A percentile compares a stretch with the other conserved stretches of the same genome.
Conservation (phyloP, 2,888 invertebrate species). For the Tetramorium bicarinatum region DNA sequence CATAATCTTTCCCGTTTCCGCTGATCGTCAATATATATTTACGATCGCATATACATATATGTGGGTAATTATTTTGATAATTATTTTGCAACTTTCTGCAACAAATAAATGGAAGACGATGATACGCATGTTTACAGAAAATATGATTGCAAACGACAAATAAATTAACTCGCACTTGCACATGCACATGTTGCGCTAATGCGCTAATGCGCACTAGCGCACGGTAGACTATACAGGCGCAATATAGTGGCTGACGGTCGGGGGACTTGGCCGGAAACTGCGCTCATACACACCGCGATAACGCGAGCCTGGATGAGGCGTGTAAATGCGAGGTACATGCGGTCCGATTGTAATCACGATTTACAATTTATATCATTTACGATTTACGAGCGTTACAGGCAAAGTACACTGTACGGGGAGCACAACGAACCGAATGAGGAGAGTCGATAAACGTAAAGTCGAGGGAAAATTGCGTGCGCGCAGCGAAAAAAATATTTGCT, state of each 20-base stretch:
- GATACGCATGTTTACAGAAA: background rate
- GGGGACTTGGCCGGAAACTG: conserved; percentile 84
- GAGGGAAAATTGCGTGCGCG: background rate
- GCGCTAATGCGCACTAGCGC: conserved; percentile 33
- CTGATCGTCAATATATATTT: background rate
- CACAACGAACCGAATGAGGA: background rate
- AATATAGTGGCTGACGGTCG: conserved; percentile 80
- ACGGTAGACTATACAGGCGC: conserved; percentile 67
- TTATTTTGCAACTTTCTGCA: background rate
- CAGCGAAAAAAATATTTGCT: background rate
- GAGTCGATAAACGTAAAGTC: background rate
- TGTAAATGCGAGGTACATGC: conserved; percentile 38
- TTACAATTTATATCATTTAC: conserved; percentile 45
- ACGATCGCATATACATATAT: background rate
- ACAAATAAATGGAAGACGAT: background rate
- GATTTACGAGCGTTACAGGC: conserved; percentile 11
- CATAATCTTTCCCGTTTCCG: background rate
- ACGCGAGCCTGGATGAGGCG: conserved; percentile 63
- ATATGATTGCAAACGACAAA: background rate
- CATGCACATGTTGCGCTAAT: conserved; percentile 57
- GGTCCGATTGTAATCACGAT: conserved; percentile 28
- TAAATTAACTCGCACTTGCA: conserved; percentile 55
- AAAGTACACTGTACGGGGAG: conserved; percentile 3
- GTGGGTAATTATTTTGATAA: background rate
- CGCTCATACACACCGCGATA: conserved; percentile 76